These are phyloP conservation scores for Hyppa rectilinea DNA, from an alignment of 2,888 invertebrate species.

Conservation along the genomic window DNA sequence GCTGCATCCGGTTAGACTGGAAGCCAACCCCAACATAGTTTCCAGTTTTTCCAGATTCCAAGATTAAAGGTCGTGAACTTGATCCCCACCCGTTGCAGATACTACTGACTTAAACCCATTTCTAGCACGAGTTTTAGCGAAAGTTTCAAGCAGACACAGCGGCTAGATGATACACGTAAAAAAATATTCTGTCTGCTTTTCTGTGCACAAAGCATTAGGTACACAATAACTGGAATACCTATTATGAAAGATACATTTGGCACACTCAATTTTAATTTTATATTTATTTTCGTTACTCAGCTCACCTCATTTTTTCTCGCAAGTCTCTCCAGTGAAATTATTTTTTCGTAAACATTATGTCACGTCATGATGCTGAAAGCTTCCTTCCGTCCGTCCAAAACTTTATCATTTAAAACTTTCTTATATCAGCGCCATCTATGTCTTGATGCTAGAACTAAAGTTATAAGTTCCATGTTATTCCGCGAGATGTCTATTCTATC, in stretches of 20 bases:
- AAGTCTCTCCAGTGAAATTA: slow-evolving; percentile 27
- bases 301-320: slow-evolving; percentile 2
- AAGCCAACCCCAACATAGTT: no score
- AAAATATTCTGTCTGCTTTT: background rate
- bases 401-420: slow-evolving; percentile 40
- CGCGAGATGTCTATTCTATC: slow-evolving; percentile 72
- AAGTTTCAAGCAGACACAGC: background rate
- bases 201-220: slow-evolving; percentile 13
- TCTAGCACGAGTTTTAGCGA: background rate
- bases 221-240: slow-evolving; percentile 20
- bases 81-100: background rate
- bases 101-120: background rate
- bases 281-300: slow-evolving; percentile 46
- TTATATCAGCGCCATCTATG: slow-evolving; percentile 77
- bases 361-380: slow-evolving; percentile 31
- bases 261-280: slow-evolving; percentile 31
- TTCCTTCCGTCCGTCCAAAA: slow-evolving; percentile 29
- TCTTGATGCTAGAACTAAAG: slow-evolving; percentile 42
- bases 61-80: slow-evolving; percentile 7
- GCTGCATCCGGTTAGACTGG: no score
- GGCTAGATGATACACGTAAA: no score
- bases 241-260: slow-evolving; percentile 35
- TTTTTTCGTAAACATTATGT: slow-evolving; percentile 29
- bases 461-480: slow-evolving; percentile 64
- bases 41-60: no score